These are phyloP conservation scores for Phylloscopus trochilus DNA, from an alignment of 2,113 vertebrate genomes.

Conservation along the genomic window DNA sequence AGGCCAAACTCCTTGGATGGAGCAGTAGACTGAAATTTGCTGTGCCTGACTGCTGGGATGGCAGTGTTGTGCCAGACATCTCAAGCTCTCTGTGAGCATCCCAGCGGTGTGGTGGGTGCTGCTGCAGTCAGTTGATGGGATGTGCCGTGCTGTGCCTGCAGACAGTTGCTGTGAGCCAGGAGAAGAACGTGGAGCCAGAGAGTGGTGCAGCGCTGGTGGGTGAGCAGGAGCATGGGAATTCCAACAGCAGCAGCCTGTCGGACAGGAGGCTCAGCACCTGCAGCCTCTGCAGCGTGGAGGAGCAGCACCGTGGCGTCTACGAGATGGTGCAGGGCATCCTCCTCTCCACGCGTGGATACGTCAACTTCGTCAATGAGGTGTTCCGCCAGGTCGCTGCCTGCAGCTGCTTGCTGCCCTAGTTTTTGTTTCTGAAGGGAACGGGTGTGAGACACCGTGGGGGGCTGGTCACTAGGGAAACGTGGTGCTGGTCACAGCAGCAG, in stretches of 20 bases:
- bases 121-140: background rate
- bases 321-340: conserved; percentile 94
- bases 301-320: conserved; percentile 87
- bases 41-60: background rate
- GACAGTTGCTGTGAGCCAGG: conserved; percentile 80
- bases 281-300: conserved; percentile 94
- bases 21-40: background rate
- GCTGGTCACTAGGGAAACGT: background rate
- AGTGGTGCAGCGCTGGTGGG: background rate
- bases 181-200: conserved; percentile 76
- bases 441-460: rapidly evolving
- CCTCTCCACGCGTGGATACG: conserved; percentile 90
- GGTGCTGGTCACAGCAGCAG: background rate
- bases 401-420: rapidly evolving
- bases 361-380: conserved; percentile 97
- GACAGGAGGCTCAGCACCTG: conserved; percentile 87
- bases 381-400: conserved; percentile 86
- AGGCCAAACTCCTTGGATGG: background rate
- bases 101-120: background rate
- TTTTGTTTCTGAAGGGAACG: rapidly evolving
- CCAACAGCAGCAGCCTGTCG: conserved; percentile 83
- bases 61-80: too few relatives aligned
- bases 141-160: background rate
- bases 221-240: conserved; percentile 86
- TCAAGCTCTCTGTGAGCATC: background rate